Evolutionary conservation across 2,888 invertebrate genomes (phyloP), one percentile per base, ranked within the genome.

Genomic region (Chaitophorus viminalis): DNA sequence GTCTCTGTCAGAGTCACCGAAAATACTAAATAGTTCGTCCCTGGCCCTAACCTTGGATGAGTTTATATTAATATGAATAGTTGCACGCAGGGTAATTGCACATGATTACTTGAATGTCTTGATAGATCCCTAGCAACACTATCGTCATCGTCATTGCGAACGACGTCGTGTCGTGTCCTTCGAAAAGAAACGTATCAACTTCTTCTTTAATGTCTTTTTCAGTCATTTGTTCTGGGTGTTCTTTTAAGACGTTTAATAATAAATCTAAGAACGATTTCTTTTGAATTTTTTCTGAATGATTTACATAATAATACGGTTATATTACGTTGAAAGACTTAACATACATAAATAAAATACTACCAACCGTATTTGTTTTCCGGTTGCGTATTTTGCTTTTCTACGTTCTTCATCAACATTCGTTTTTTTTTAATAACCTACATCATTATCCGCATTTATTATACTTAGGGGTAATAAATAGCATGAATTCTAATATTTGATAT

Each of bases 111-210:
- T 89, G 93, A 33, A 93, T 91, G 6, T 92, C 91, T 0, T 91
- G 92, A 90, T 93, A 90, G 39, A 91, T 90, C 3, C 92, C 93
- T 60, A 93, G 90, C 87, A 93, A 90, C 89, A 92, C 92, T 25
- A 92, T 90, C 8, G 92, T 91, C 93, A 93, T 93, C 92, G 91
- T 8, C 54, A 89, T 75, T 18, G 92, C 93, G 52, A 93, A 91
- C 0, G 93, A 92, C 3, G 93, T 93, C 17, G 93, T 93, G 90
- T 93, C 93, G 90, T 93, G 93, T 3, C 93, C 93, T 70, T 89
- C 90, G 76, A 90, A 90, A 89, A 90, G 89, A 39, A 90, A 90
- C 25, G 90, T 90, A 33, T 90, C 90, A 3, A 90, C 90, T 88
- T 90, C 90, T 87, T 90, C 90, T 83, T 89, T 70, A 17, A 90